A percentile compares a stretch with the other conserved stretches of the same genome.
Evolutionary conservation across 2,113 vertebrate species (phyloP).

Genomic region (Callospermophilus lateralis): DNA sequence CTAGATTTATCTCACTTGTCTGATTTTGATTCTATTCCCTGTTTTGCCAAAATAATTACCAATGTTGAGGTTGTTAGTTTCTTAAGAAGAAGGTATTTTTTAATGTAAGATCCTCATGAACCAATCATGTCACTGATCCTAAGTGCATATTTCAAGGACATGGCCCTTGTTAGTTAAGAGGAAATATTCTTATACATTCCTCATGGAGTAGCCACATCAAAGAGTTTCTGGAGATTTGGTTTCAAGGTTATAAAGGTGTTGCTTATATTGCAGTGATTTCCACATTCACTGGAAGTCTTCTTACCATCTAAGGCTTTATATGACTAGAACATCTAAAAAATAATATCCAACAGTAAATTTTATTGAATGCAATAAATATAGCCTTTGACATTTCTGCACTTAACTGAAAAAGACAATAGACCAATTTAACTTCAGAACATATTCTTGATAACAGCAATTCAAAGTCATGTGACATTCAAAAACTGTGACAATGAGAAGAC

Average conservation of each 20-base stretch:
- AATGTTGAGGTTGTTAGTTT: background rate
- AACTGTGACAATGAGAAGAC: background rate
- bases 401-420: constrained; percentile 12
- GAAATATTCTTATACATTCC: constrained; percentile 52
- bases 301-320: constrained; percentile 19
- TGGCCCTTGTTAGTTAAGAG: background rate
- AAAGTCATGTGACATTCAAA: background rate
- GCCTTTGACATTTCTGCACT: background rate
- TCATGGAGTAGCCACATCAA: background rate
- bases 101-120: constrained; percentile 48
- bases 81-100: constrained; percentile 43
- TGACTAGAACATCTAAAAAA: background rate
- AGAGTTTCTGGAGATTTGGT: constrained; percentile 4
- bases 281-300: background rate
- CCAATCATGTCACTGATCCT: constrained; percentile 10
- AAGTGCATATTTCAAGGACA: constrained; percentile 36
- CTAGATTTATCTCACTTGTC: constrained; percentile 5
- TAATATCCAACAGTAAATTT: constrained; percentile 19
- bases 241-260: constrained; percentile 2
- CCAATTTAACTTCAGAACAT: background rate
- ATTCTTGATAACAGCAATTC: background rate
- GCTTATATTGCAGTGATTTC: background rate
- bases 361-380: background rate
- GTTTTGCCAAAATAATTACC: background rate
- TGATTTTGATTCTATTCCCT: constrained; percentile 27